These are phyloP conservation scores for Xenus cinereus DNA, from an alignment of 2,113 vertebrate species.

Conservation along the genomic window DNA sequence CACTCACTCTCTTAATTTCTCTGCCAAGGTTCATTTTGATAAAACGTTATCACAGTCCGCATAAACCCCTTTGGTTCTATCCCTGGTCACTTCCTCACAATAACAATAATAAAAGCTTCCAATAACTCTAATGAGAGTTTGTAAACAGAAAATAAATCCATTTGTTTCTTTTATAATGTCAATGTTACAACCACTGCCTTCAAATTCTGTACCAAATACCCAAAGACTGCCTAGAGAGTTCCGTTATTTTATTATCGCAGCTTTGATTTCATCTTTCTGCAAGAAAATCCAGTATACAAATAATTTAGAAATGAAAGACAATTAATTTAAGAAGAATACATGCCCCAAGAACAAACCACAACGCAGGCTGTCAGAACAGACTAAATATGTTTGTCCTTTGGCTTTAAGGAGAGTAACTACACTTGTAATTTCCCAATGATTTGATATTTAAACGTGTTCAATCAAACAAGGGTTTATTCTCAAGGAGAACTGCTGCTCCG, in stretches of 20 bases:
- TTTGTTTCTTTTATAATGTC: not conserved
- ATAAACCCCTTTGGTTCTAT: not conserved
- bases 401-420: not conserved
- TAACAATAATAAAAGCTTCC: not conserved
- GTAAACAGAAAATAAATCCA: not conserved
- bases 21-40: not conserved
- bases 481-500: not conserved
- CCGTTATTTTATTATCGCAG: not conserved
- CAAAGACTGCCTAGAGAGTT: not conserved
- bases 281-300: not conserved
- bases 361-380: not conserved
- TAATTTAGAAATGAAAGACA: not conserved
- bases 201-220: not conserved
- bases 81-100: not conserved
- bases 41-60: not conserved
- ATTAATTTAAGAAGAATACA: not conserved
- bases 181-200: not conserved
- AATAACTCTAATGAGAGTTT: not conserved
- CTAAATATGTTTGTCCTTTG: not conserved
- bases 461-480: not conserved
- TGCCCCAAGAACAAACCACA: not conserved
- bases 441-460: conserved; percentile 24
- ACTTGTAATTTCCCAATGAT: conserved; percentile 3
- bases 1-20: not conserved
- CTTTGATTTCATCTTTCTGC: not conserved